A percentile compares a stretch with the other conserved stretches of the same genome.
phyloP scores from a whole-genome alignment of 2,888 invertebrate species.

The Nemotelus nigrinus region DNA sequence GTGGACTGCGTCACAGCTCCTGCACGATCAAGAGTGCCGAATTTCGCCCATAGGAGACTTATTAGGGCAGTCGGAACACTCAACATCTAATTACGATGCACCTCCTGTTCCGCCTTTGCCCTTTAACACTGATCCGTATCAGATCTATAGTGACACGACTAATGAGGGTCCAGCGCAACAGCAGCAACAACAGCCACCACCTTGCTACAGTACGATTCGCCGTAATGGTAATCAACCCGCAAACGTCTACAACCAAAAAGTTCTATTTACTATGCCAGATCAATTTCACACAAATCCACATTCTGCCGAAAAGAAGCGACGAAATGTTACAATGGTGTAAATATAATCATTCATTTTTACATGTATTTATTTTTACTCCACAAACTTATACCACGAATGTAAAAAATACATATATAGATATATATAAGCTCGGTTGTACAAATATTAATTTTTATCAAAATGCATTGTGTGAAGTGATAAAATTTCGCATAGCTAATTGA shows the following conservation, averaged over 20 bases:
- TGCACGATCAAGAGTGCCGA: slow-evolving; percentile 70
- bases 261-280: slow-evolving; percentile 59
- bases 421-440: too few relatives aligned
- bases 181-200: slow-evolving; percentile 54
- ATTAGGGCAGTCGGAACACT: neutral
- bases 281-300: slow-evolving; percentile 52
- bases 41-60: slow-evolving; percentile 49
- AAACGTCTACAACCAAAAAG: neutral
- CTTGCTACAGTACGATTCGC: slow-evolving; percentile 63
- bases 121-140: slow-evolving; percentile 37
- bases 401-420: too few relatives aligned
- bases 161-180: neutral
- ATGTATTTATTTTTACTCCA: too few relatives aligned
- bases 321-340: slow-evolving; percentile 72
- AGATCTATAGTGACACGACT: neutral
- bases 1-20: slow-evolving; percentile 71
- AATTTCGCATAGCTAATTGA: too few relatives aligned
- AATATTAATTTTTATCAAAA: too few relatives aligned
- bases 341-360: too few relatives aligned
- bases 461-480: too few relatives aligned
- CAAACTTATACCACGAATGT: too few relatives aligned
- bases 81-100: slow-evolving; percentile 53
- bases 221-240: neutral
- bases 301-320: slow-evolving; percentile 65
- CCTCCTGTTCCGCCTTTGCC: slow-evolving; percentile 69